phyloP scores from a whole-genome alignment of 2,888 invertebrate species.

The Epinotia demarniana region DNA sequence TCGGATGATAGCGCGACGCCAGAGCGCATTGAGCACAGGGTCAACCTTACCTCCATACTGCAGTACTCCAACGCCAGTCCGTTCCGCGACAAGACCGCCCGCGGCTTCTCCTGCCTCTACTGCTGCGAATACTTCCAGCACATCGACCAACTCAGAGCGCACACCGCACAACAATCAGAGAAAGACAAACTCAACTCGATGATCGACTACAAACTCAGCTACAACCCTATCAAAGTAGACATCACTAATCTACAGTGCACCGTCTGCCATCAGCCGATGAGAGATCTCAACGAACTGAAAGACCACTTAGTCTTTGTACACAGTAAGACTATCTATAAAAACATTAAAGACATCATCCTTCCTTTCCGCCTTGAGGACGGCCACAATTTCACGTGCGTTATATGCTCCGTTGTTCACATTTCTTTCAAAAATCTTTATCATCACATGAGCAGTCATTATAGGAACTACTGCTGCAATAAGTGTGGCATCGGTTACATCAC shows the following conservation, averaged over 20 bases:
- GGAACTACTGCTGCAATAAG: slow-evolving; percentile 78
- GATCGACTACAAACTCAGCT: slow-evolving; percentile 79
- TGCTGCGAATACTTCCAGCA: slow-evolving; percentile 71
- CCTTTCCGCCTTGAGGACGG: slow-evolving; percentile 76
- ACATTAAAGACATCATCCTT: slow-evolving; percentile 78
- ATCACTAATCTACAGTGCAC: slow-evolving; percentile 73
- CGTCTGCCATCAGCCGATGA: slow-evolving; percentile 68
- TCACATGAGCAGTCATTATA: slow-evolving; percentile 80
- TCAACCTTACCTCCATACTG: slow-evolving; percentile 78
- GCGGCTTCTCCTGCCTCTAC: slow-evolving; percentile 80
- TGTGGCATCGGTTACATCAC: slow-evolving; percentile 78
- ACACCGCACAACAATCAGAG: slow-evolving; percentile 71
- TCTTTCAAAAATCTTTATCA: slow-evolving; percentile 79
- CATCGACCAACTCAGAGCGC: slow-evolving; percentile 69
- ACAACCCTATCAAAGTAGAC: slow-evolving; percentile 79
- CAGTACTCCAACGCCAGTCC: slow-evolving; percentile 80
- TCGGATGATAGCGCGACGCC: slow-evolving; percentile 76
- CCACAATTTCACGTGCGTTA: slow-evolving; percentile 70
- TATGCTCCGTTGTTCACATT: slow-evolving; percentile 75
- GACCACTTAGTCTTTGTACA: slow-evolving; percentile 70
- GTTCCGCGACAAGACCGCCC: slow-evolving; percentile 76
- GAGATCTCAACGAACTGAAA: slow-evolving; percentile 71
- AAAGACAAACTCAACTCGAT: slow-evolving; percentile 77
- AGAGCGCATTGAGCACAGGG: slow-evolving; percentile 79
- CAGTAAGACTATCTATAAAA: slow-evolving; percentile 70